phyloP scores from a whole-genome alignment of 2,888 invertebrate species.

The Calameuta pallipes region DNA sequence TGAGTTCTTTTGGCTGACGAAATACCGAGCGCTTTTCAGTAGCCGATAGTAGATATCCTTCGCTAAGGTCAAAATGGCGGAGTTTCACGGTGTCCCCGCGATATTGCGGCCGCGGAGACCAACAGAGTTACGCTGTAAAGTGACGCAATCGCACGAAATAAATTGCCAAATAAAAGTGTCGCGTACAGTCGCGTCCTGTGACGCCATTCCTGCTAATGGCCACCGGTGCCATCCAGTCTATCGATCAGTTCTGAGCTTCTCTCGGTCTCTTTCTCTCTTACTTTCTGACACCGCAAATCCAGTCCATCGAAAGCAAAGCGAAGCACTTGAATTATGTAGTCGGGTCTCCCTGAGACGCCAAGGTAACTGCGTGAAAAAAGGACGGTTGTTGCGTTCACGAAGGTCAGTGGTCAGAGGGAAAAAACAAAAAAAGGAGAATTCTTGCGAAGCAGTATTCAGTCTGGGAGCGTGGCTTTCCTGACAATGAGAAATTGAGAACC shows the following conservation, averaged over 20 bases:
- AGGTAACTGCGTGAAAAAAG: neutral
- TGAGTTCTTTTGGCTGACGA: constrained; percentile 19
- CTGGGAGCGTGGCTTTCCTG: neutral
- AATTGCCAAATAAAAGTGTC: constrained; percentile 38
- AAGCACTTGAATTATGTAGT: neutral
- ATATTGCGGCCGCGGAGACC: constrained; percentile 38
- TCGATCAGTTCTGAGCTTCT: neutral
- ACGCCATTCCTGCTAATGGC: neutral
- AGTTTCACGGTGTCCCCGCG: constrained; percentile 25
- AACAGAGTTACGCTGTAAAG: constrained; percentile 27
- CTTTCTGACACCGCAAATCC: neutral
- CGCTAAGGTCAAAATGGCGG: constrained; percentile 63
- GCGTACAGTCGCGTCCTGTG: neutral
- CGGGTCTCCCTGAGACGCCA: neutral
- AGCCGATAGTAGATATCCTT: constrained; percentile 57
- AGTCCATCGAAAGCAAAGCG: neutral
- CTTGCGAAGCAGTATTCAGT: neutral
- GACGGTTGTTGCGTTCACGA: neutral
- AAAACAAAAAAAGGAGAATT: neutral
- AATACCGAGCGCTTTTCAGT: constrained; percentile 20
- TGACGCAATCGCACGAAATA: constrained; percentile 47
- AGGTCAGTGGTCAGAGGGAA: neutral
- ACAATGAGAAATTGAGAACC: neutral
- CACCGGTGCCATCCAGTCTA: neutral
- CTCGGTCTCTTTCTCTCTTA: neutral